These are phyloP conservation scores for Hoplodrina blanda DNA, from an alignment of 2,888 invertebrate genomes.

Conservation along the genomic window DNA sequence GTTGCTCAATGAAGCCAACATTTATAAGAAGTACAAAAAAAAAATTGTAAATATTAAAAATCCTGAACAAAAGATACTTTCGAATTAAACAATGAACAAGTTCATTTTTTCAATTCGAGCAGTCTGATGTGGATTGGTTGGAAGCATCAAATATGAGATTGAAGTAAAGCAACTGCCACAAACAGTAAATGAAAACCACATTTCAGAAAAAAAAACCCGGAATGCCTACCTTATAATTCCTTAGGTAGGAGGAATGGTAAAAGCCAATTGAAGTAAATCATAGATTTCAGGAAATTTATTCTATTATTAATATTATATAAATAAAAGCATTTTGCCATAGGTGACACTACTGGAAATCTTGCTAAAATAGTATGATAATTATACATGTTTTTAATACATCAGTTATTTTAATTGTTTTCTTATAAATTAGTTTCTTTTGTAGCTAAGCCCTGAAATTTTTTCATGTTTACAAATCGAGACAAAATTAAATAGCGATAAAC, in stretches of 20 bases:
- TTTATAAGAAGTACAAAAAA: no score
- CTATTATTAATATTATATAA: constrained; percentile 49
- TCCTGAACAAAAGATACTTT: no score
- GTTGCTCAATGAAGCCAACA: no score
- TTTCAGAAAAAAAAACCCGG: background rate
- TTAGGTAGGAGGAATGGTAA: no score
- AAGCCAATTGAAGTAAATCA: constrained; percentile 28
- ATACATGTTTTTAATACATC: constrained; percentile 17
- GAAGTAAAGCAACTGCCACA: no score
- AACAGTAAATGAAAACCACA: background rate
- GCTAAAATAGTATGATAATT: constrained; percentile 21
- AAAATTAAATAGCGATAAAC: constrained; percentile 47
- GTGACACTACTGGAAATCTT: constrained; percentile 27
- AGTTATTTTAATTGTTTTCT: constrained; percentile 21
- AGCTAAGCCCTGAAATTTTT: constrained; percentile 35
- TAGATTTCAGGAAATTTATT: constrained; percentile 53
- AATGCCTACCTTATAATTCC: background rate
- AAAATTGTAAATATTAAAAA: no score
- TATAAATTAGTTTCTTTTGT: constrained; percentile 8
- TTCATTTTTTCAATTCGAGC: no score
- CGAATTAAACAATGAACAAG: no score
- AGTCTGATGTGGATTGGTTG: no score
- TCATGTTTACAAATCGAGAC: constrained; percentile 4
- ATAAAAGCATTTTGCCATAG: constrained; percentile 32
- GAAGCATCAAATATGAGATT: no score